phyloP scores from a whole-genome alignment of 1,140 invertebrate species.

The Papilio machaon region DNA sequence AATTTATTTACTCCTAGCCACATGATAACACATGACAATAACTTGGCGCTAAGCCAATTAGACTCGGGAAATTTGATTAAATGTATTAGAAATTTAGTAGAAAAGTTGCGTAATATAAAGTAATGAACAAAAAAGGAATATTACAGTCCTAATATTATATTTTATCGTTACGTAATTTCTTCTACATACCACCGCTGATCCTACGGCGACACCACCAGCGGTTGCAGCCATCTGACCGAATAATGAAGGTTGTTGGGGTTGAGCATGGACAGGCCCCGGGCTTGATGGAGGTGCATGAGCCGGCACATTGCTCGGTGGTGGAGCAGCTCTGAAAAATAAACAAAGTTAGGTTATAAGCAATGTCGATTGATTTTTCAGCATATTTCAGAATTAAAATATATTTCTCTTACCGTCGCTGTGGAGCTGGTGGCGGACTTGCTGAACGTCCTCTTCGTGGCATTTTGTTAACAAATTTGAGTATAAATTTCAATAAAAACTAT shows the following conservation, averaged over 20 bases:
- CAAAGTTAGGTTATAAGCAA: slow-evolving; percentile 55
- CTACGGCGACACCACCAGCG: slow-evolving; percentile 94
- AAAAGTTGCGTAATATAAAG: slow-evolving; percentile 34
- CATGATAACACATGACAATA: slow-evolving; percentile 35
- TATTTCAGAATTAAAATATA: slow-evolving; percentile 43
- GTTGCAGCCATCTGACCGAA: slow-evolving; percentile 95
- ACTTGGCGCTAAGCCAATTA: slow-evolving; percentile 29
- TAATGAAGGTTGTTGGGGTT: slow-evolving; percentile 84
- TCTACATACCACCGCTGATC: slow-evolving; percentile 88
- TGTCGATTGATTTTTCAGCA: slow-evolving; percentile 35
- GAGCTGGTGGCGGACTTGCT: slow-evolving; percentile 85
- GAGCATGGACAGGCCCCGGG: slow-evolving; percentile 81
- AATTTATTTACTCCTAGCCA: slow-evolving; percentile 5
- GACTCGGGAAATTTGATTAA: slow-evolving; percentile 4
- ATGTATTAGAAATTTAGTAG: slow-evolving; percentile 23
- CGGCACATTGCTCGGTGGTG: slow-evolving; percentile 80
- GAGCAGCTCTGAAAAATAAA: slow-evolving; percentile 76
- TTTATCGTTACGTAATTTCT: slow-evolving; percentile 65
- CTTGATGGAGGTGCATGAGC: slow-evolving; percentile 82
- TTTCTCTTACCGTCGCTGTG: slow-evolving; percentile 79
- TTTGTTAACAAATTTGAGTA: slow-evolving; percentile 57
- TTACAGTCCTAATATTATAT: slow-evolving; percentile 35
- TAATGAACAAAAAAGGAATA: slow-evolving; percentile 31
- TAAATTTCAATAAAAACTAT: slow-evolving; percentile 35
- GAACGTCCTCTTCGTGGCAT: slow-evolving; percentile 91